Evolutionary conservation across 2,888 invertebrate genomes (phyloP), one percentile per base, ranked within the genome.

Genomic region (Tenthredo mesomela): DNA sequence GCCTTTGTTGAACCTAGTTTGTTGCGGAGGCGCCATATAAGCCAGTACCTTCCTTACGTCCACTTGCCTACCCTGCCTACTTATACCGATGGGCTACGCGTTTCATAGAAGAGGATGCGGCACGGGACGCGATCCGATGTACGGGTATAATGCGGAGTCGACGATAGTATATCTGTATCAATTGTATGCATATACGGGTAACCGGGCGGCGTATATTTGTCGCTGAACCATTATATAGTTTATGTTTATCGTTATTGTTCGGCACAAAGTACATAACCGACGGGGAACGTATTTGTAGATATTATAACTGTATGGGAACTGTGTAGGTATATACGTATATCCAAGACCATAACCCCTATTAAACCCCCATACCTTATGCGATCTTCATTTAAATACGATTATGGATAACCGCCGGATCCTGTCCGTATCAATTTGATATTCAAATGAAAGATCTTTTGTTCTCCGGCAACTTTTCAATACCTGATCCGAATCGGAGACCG

Each of bases 361-460:
- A 90, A 91, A 90, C 86, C 84, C 82, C 87, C 88, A 89, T 90
- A 89, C 92, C 92, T 91, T 93, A 92, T 91, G 91, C 88, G 91
- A 92, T 92, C 91, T 92, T 92, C 92, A 92, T 93, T 93, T 93
- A 90, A 93, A 93, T 93, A 93, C 90, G 91, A 92, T 92, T 93
- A 93, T 93, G 93, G 93, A 93, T 93, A 92, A 92, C 89, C 89
- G 85, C 84, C 82, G 85, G 71, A 86, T 37, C 54, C 87, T 77
- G 89, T 89, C 87, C 29, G 89, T 89, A 92, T 93, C 92, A 90
- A 93, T 93, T 92, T 93, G 90, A 92, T 92, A 93, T 93, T 93
- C 93, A 93, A 93, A 93, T 93, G 89, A 88, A 87, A 88, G 89
- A 91, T 90, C 91, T 92, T 92, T 93, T 92, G 91, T 93, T 92